These are phyloP conservation scores for Podarcis siculus DNA, from an alignment of 2,797 vertebrate species.

Conservation along the genomic window DNA sequence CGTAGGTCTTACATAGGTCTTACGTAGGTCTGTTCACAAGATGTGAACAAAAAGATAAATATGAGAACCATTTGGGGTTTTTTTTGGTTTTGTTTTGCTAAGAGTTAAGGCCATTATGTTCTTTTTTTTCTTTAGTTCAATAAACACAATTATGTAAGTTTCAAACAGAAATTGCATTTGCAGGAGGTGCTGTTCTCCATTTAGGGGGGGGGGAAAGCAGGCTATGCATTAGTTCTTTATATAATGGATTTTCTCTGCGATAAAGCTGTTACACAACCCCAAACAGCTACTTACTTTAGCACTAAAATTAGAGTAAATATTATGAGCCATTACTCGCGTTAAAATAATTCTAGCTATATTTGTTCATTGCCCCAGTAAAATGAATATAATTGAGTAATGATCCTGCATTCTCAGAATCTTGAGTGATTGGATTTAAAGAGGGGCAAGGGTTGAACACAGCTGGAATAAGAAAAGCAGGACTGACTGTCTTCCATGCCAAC, in stretches of 20 bases:
- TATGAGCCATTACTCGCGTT: conserved; percentile 45
- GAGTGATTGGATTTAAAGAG: neutral
- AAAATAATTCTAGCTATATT: conserved; percentile 58
- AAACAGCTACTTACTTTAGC: conserved; percentile 51
- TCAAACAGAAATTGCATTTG: conserved; percentile 65
- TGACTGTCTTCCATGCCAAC: neutral
- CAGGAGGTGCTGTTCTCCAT: conserved; percentile 61
- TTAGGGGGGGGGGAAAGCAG: neutral
- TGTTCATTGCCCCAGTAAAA: conserved; percentile 58
- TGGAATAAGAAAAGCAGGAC: conserved; percentile 16
- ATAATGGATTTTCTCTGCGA: conserved; percentile 66
- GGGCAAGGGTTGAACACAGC: neutral
- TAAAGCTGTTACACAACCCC: conserved; percentile 42
- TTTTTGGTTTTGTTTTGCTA: neutral
- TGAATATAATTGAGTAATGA: neutral
- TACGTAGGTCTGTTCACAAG: neutral
- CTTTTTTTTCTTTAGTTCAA: conserved; percentile 48
- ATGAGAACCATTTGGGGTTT: neutral
- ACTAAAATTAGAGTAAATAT: conserved; percentile 65
- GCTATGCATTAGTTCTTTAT: conserved; percentile 60
- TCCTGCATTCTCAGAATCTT: neutral
- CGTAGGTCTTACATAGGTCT: neutral
- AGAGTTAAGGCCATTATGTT: conserved; percentile 50
- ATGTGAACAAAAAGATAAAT: conserved; percentile 37
- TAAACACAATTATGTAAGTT: conserved; percentile 68